Evolutionary conservation across 2,888 invertebrate species (phyloP).

Genomic region (Hipparchia semele): DNA sequence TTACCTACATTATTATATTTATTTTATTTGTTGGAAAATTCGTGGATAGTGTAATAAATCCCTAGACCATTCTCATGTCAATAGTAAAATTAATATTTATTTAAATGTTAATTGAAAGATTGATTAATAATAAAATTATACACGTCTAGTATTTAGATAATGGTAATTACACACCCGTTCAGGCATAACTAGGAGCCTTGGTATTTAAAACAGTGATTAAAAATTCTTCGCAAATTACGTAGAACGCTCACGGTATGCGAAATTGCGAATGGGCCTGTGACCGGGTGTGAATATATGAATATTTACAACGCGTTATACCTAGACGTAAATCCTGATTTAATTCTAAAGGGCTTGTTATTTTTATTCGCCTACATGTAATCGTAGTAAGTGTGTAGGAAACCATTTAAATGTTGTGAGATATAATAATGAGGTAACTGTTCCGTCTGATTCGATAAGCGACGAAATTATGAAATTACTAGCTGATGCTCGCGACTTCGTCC

Average conservation of each 20-base stretch:
- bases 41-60: too few species aligned
- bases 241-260: slow-evolving; percentile 11
- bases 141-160: slow-evolving; percentile 7
- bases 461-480: too few species aligned
- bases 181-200: slow-evolving; percentile 17
- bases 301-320: neutral
- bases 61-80: too few species aligned
- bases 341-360: neutral
- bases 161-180: slow-evolving; percentile 13
- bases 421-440: too few species aligned
- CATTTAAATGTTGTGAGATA: too few species aligned
- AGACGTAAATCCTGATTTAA: neutral
- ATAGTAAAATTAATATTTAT: neutral
- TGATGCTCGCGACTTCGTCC: too few species aligned
- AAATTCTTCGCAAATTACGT: slow-evolving; percentile 20
- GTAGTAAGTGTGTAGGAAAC: too few species aligned
- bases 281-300: slow-evolving; percentile 15
- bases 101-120: neutral
- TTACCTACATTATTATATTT: too few species aligned
- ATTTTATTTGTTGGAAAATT: too few species aligned
- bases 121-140: neutral
- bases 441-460: too few species aligned
- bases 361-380: neutral
- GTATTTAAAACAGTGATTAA: slow-evolving; percentile 23
- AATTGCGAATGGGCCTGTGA: neutral